Evolutionary conservation across 2,888 invertebrate species (phyloP).

Genomic region (Sepiola atlantica): DNA sequence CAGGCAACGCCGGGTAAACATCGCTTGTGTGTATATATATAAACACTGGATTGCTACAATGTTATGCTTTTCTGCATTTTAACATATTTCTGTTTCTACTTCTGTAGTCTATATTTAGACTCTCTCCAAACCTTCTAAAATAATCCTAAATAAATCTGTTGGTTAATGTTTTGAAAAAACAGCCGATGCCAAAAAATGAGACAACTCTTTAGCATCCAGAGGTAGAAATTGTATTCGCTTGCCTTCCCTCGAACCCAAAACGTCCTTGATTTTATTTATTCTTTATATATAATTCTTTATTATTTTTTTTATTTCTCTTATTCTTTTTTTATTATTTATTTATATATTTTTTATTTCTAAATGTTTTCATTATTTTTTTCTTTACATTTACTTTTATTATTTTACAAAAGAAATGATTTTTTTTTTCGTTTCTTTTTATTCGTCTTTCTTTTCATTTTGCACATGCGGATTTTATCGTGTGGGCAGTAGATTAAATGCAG

Average conservation of each 20-base stretch:
- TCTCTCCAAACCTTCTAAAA: not conserved
- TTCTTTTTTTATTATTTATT: not conserved
- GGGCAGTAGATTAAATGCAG: too few species aligned
- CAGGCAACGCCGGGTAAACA: too few species aligned
- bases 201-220: not conserved
- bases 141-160: constrained; percentile 32
- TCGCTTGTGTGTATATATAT: too few species aligned
- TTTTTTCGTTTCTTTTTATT: not conserved
- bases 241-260: not conserved
- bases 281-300: not conserved
- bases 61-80: not conserved
- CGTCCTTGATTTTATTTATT: not conserved
- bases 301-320: not conserved
- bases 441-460: not conserved
- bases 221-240: not conserved
- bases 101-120: not conserved
- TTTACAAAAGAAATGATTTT: not conserved
- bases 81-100: not conserved
- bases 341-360: not conserved
- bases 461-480: too few species aligned
- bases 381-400: not conserved
- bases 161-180: not conserved
- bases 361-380: not conserved
- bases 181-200: not conserved
- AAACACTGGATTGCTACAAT: not conserved